Conservation (phyloP, 2,888 invertebrate genomes). For the Eilema sororculum region DNA sequence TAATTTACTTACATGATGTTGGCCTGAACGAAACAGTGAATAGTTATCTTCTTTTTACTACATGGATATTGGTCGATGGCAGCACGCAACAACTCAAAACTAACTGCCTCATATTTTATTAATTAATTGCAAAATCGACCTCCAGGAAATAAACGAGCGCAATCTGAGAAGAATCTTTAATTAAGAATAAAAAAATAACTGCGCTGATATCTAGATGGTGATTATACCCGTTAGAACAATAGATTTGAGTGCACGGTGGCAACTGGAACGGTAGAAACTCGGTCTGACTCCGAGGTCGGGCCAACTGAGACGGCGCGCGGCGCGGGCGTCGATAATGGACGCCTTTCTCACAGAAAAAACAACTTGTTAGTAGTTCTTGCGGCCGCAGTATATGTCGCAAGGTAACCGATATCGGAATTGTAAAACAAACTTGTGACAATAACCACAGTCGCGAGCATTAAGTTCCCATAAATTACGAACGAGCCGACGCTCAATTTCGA, state of each 20-base stretch:
- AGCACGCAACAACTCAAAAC: not conserved
- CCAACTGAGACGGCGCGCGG: slow-evolving; percentile 31
- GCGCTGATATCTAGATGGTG: slow-evolving; percentile 45
- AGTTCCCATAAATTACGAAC: not conserved
- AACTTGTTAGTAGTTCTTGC: slow-evolving; percentile 62
- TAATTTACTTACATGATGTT: not conserved
- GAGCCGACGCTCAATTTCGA: not conserved
- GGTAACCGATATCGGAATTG: slow-evolving; percentile 47
- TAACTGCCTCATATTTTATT: slow-evolving; percentile 11
- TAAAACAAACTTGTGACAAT: slow-evolving; percentile 47
- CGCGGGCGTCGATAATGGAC: slow-evolving; percentile 59
- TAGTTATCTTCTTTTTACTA: not conserved
- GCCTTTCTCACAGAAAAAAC: slow-evolving; percentile 71
- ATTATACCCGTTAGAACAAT: slow-evolving; percentile 57
- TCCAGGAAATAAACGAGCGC: slow-evolving; percentile 30
- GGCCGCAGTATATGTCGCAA: slow-evolving; percentile 47
- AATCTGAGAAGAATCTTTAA: slow-evolving; percentile 34
- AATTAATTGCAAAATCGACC: slow-evolving; percentile 14
- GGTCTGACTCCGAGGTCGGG: slow-evolving; percentile 53
- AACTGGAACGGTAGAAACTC: slow-evolving; percentile 52
- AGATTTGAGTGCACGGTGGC: slow-evolving; percentile 47
- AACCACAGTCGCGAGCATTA: slow-evolving; percentile 45
- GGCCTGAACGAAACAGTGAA: not conserved
- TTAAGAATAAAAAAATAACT: slow-evolving; percentile 49
- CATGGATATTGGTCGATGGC: not conserved